phyloP scores from a whole-genome alignment of 2,113 vertebrate species.

The Thermophis baileyi region DNA sequence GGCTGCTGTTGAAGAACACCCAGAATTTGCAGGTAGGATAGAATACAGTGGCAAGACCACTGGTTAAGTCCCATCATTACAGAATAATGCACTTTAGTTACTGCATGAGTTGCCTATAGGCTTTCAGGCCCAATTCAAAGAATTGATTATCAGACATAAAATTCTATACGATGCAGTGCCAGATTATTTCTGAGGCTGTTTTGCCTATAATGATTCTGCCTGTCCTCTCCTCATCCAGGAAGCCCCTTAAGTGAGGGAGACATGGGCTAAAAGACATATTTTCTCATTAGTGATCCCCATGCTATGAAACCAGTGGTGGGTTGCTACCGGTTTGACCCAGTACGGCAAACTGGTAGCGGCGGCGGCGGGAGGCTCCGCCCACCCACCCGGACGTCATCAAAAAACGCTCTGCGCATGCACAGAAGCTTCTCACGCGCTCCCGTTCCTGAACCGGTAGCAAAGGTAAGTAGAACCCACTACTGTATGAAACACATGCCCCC shows the following conservation, averaged over 20 bases:
- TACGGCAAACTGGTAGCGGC: too few species aligned
- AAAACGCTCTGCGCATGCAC: too few species aligned
- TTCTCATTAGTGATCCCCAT: not conserved
- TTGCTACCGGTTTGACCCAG: too few species aligned
- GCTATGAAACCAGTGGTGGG: not conserved
- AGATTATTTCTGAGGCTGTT: not conserved
- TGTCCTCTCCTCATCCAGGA: not conserved
- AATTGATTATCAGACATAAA: not conserved
- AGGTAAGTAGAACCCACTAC: too few species aligned
- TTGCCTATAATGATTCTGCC: not conserved
- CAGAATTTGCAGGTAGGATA: not conserved
- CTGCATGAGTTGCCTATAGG: not conserved
- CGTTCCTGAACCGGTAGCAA: too few species aligned
- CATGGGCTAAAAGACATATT: not conserved
- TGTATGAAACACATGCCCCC: not conserved
- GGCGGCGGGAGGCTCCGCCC: too few species aligned
- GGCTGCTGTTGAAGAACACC: not conserved
- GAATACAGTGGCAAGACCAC: not conserved
- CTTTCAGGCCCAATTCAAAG: not conserved
- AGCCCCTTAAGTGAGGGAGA: not conserved
- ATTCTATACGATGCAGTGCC: not conserved
- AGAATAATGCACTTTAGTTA: not conserved
- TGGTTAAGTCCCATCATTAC: not conserved
- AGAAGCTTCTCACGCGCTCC: too few species aligned
- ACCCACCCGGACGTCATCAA: too few species aligned